Conservation (phyloP, 2,113 vertebrate species). For the Hystrix brachyura region DNA sequence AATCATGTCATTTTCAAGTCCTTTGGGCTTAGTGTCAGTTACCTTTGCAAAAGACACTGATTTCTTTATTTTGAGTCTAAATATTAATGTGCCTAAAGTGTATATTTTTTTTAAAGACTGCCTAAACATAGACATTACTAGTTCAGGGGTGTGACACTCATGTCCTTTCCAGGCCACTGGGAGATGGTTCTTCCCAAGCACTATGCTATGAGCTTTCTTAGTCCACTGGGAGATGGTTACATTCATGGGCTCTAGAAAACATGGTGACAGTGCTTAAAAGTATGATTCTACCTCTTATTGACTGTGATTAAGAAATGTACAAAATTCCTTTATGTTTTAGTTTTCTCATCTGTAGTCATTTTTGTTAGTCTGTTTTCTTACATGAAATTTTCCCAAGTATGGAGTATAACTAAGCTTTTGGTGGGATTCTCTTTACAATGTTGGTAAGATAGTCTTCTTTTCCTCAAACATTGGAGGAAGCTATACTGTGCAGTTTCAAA, state of each 20-base stretch:
- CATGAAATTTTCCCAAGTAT: neutral
- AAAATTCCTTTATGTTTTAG: neutral
- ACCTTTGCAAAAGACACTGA: slow-evolving; percentile 92
- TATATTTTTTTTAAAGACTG: neutral
- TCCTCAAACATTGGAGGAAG: neutral
- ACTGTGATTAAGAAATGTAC: neutral
- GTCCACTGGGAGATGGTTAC: neutral
- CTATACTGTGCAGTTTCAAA: neutral
- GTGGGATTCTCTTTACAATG: neutral
- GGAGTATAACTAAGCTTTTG: neutral
- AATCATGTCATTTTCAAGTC: slow-evolving; percentile 95
- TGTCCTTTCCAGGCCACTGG: neutral
- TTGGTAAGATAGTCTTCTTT: neutral
- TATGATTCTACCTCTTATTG: neutral
- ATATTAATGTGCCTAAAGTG: neutral
- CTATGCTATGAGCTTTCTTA: neutral
- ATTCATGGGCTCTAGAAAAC: neutral
- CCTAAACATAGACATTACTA: neutral
- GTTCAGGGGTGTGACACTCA: neutral
- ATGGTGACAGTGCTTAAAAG: neutral
- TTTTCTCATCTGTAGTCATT: neutral
- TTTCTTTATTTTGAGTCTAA: slow-evolving; percentile 93
- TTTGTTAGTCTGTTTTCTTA: slow-evolving; percentile 18
- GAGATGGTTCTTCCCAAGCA: too few species aligned
- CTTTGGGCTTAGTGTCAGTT: slow-evolving; percentile 93